phyloP scores from a whole-genome alignment of 2,113 vertebrate genomes.

The Heloderma charlesbogerti region DNA sequence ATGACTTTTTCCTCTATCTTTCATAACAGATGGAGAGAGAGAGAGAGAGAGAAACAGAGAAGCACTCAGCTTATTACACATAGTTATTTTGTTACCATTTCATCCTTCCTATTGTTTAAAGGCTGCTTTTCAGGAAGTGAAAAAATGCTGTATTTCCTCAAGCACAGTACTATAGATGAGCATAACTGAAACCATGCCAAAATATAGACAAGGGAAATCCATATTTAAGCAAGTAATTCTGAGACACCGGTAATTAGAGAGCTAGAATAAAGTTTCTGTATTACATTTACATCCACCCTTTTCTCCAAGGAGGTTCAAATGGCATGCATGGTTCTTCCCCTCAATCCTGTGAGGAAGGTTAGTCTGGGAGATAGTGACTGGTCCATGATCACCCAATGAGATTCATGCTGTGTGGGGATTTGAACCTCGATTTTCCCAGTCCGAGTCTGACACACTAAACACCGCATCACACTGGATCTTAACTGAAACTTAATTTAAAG shows the following conservation, averaged over 20 bases:
- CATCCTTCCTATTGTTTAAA: neutral
- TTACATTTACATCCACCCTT: too few species aligned
- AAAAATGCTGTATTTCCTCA: neutral
- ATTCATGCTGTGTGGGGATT: too few species aligned
- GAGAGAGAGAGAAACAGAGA: neutral
- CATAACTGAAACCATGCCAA: neutral
- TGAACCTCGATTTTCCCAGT: too few species aligned
- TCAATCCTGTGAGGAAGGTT: too few species aligned
- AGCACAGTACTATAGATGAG: accelerated
- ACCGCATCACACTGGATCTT: too few species aligned
- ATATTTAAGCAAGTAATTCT: neutral
- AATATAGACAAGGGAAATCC: neutral
- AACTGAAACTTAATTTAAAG: neutral
- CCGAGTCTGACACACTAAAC: too few species aligned
- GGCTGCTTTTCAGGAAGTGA: neutral
- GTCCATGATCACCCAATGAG: too few species aligned
- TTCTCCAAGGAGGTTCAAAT: too few species aligned
- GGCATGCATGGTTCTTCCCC: too few species aligned
- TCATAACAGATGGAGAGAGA: too few species aligned
- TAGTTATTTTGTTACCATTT: neutral
- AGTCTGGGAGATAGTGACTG: too few species aligned
- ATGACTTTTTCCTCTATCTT: accelerated
- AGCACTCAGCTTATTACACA: neutral
- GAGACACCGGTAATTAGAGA: neutral
- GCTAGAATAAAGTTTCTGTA: neutral